Base-by-base conservation (phyloP, 2,888 invertebrate species). In the Pandemis corylana region DNA sequence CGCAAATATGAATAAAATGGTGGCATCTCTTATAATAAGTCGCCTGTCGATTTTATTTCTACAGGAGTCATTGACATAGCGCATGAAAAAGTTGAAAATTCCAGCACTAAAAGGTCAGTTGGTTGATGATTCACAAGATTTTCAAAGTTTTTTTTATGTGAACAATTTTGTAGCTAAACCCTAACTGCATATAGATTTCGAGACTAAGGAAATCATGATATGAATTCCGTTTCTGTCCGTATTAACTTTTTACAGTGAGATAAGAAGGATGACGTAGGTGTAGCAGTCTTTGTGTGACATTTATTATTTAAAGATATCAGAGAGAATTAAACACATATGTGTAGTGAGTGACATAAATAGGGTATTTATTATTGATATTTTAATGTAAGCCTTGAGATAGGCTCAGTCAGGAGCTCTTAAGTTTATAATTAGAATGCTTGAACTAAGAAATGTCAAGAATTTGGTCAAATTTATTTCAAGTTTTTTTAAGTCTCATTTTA, bases 21-120 rank as follows among this genome's bases (percentile, higher is more conserved):
- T 78, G 78, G 80, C 78, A 81, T 77, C 77, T 76, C 76, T 78
- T 79, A 78, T 77, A 77, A 9, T 20, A 28, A 28, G 59, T 46
- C 2, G 28, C 10, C 59, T 59, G 59, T 59, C 20, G 59, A 10
- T 5, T 46, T 36, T 12, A 10, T 7, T 28, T 28, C 6, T 5
- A 59, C 28, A 59, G 59, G 12, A 12, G 2, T 44, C 12, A 12
- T 46, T 46, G 46, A 12, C 46, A 28, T 59, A 20, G 28, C 28
- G 59, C 12, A 12, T 59, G 56, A 20, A 15, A 56, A 20, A 56
- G 10, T 12, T 2, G 56, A 56, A 7, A 9, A 56, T 56, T 56
- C 13, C 56, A 56, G 20, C 56, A 56, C 56, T 56, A 15, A 36
- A n/a, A n/a, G 13, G 6, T 6, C 53, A 15, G 10, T 56, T 56